Percentiles rank a stretch among this genome's conserved stretches.
Evolutionary conservation across 2,888 invertebrate species (phyloP).

Genomic region (Eueremaeus valkanovi): DNA sequence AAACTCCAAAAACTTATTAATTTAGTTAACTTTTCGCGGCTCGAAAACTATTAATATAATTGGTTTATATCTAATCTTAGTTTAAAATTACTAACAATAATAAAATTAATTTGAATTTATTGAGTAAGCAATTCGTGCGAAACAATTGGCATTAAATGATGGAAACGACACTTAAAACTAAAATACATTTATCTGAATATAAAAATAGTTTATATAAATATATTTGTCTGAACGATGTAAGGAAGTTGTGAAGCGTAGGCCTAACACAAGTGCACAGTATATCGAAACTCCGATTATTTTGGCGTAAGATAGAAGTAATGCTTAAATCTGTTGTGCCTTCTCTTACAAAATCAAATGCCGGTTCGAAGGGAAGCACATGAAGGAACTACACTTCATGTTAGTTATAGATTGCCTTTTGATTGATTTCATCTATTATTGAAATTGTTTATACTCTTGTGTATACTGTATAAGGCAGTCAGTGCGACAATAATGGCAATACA

Average conservation of each 20-base stretch:
- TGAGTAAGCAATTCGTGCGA: conserved; percentile 25
- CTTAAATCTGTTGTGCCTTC: neutral
- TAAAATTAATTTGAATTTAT: neutral
- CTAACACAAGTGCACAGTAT: neutral
- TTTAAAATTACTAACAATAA: too few species aligned
- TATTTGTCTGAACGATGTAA: neutral
- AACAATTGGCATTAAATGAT: neutral
- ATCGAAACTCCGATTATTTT: neutral
- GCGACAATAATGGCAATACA: neutral
- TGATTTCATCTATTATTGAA: conserved; percentile 17
- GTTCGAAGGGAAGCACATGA: conserved; percentile 19
- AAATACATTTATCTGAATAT: too few species aligned
- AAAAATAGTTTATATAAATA: too few species aligned
- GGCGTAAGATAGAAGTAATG: neutral
- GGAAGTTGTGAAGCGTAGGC: conserved; percentile 11
- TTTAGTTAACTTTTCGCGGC: too few species aligned
- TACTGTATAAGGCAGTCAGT: neutral
- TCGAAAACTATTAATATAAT: too few species aligned
- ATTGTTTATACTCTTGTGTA: too few species aligned
- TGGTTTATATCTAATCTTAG: too few species aligned
- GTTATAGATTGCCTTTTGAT: conserved; percentile 23
- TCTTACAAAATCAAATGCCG: conserved; percentile 6
- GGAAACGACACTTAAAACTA: too few species aligned
- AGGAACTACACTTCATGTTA: conserved; percentile 17
- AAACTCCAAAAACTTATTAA: too few species aligned